Evolutionary conservation across 2,797 vertebrate species (phyloP).

Genomic region (Esox lucius): DNA sequence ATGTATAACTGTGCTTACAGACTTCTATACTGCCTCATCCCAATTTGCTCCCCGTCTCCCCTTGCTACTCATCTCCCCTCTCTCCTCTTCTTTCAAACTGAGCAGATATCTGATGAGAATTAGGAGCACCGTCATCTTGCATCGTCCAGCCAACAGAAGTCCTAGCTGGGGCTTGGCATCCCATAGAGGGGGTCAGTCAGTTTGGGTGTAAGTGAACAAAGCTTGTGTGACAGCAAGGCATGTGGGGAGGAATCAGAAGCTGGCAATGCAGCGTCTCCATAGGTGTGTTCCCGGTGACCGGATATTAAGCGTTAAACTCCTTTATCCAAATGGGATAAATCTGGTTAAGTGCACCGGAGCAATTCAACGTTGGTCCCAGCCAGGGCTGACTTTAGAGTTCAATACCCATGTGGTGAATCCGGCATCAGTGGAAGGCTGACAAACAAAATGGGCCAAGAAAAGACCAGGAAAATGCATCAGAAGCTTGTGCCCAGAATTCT

Average conservation of each 20-base stretch:
- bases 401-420: neutral
- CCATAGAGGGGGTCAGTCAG: conserved; percentile 32
- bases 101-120: conserved; percentile 44
- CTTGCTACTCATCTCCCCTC: neutral
- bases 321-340: conserved; percentile 65
- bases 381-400: neutral
- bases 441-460: neutral
- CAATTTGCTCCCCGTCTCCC: neutral
- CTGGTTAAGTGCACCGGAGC: conserved; percentile 67
- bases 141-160: conserved; percentile 7
- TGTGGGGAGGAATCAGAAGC: conserved; percentile 22
- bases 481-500: conserved; percentile 38
- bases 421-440: neutral
- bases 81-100: conserved; percentile 14
- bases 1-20: neutral
- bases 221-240: neutral
- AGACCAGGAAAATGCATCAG: conserved; percentile 23
- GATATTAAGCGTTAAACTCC: conserved; percentile 68
- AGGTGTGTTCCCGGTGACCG: conserved; percentile 38
- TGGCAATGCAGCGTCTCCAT: conserved; percentile 31
- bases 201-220: conserved; percentile 53
- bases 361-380: conserved; percentile 73
- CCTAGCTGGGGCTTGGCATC: neutral
- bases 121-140: conserved; percentile 23
- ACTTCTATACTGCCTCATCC: neutral